Conservation (phyloP, 2,113 vertebrate species). For the Phrynocephalus versicolor region DNA sequence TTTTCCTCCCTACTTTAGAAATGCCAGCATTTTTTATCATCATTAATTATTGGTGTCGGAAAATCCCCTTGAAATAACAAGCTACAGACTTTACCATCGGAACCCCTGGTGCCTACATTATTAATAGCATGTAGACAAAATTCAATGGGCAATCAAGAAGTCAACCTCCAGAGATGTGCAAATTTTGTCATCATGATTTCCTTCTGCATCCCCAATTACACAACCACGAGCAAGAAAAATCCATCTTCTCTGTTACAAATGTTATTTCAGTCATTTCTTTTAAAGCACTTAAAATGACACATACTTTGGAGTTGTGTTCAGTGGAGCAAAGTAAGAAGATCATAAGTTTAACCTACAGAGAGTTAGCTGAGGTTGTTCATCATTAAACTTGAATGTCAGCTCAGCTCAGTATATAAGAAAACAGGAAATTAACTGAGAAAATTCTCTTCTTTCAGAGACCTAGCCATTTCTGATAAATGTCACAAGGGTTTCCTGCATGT, state of each 20-base stretch:
- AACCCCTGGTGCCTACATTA: background rate
- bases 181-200: background rate
- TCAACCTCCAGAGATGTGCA: constrained; percentile 3
- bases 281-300: constrained; percentile 21
- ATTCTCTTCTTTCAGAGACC: background rate
- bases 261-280: background rate
- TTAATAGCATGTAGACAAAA: constrained; percentile 6
- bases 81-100: constrained; percentile 13
- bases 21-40: constrained; percentile 26
- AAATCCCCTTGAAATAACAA: constrained; percentile 18
- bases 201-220: constrained; percentile 4
- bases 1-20: constrained; percentile 25
- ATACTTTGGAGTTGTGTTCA: constrained; percentile 24
- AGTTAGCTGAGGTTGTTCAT: background rate
- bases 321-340: background rate
- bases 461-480: background rate
- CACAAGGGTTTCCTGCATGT: background rate
- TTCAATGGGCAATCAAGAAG: background rate
- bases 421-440: background rate
- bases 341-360: constrained; percentile 7
- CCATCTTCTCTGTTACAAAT: background rate
- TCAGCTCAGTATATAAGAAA: background rate
- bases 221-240: background rate
- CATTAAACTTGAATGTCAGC: background rate
- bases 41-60: constrained; percentile 43